A percentile compares a stretch with the other conserved stretches of the same genome.
phyloP scores from a whole-genome alignment of 1,140 invertebrate species.

The Armadillidium nasatum region DNA sequence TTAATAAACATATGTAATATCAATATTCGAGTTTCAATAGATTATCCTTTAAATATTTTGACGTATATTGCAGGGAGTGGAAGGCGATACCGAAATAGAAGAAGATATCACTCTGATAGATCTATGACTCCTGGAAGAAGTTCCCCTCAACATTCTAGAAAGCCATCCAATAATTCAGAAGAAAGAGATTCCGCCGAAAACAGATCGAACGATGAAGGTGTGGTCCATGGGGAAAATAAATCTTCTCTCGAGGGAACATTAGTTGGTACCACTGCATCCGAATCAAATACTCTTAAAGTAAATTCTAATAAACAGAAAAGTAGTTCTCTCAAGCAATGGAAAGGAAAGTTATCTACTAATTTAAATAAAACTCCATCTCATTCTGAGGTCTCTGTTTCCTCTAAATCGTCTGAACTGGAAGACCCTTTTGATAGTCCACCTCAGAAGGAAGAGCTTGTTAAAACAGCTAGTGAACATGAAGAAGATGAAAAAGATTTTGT shows the following conservation, averaged over 20 bases:
- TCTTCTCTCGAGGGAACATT: conserved; percentile 29
- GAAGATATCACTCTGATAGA: conserved; percentile 35
- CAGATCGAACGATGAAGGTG: conserved; percentile 24
- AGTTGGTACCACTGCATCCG: conserved; percentile 26
- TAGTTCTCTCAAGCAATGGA: not conserved
- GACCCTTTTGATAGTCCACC: conserved; percentile 25
- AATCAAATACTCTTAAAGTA: conserved; percentile 12
- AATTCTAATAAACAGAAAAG: not conserved
- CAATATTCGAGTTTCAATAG: conserved; percentile 34
- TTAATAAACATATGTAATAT: conserved; percentile 35
- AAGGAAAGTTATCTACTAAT: not conserved
- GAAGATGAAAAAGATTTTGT: not conserved
- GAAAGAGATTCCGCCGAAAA: conserved; percentile 21
- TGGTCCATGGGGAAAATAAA: conserved; percentile 9
- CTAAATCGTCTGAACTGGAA: conserved; percentile 29
- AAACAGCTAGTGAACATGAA: conserved; percentile 11
- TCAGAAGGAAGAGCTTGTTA: conserved; percentile 21
- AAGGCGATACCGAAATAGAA: conserved; percentile 39
- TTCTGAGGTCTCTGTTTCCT: not conserved
- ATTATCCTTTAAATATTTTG: conserved; percentile 35
- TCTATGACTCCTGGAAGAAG: conserved; percentile 40
- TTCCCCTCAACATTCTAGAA: not conserved
- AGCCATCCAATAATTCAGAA: not conserved
- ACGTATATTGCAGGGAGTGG: conserved; percentile 44
- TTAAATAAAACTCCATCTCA: not conserved